phyloP scores from a whole-genome alignment of 2,797 vertebrate genomes.

The Acanthopagrus latus region DNA sequence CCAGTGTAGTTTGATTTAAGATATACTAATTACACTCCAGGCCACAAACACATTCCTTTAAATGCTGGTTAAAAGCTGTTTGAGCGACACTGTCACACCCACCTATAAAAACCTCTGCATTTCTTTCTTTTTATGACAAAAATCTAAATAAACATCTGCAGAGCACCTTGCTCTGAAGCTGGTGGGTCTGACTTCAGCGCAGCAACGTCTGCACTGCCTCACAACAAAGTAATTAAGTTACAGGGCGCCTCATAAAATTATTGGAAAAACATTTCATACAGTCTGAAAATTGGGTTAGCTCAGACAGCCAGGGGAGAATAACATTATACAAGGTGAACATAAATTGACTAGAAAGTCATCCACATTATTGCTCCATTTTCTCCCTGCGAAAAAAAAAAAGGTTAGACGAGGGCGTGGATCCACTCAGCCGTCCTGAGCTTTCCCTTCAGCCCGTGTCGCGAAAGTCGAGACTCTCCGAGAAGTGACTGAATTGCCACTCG shows the following conservation, averaged over 20 bases:
- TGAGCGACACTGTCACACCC: neutral
- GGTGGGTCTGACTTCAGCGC: neutral
- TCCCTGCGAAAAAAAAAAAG: conserved; percentile 8
- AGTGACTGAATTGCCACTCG: conserved; percentile 63
- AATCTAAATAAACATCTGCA: neutral
- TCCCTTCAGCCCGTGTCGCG: conserved; percentile 49
- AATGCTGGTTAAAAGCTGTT: conserved; percentile 1
- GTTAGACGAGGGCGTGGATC: conserved; percentile 14
- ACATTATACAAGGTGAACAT: conserved; percentile 53
- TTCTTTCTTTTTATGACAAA: neutral
- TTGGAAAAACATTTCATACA: conserved; percentile 31
- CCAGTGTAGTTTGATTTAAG: too few species aligned
- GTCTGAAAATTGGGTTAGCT: conserved; percentile 33
- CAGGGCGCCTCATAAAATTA: conserved; percentile 11
- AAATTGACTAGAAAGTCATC: conserved; percentile 36
- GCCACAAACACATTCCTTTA: conserved; percentile 4
- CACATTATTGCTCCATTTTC: conserved; percentile 19
- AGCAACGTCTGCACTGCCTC: conserved; percentile 29
- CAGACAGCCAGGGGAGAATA: conserved; percentile 21
- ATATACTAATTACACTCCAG: neutral
- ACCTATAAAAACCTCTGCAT: neutral
- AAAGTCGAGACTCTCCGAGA: conserved; percentile 46
- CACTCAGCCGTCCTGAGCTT: conserved; percentile 43
- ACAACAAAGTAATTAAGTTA: conserved; percentile 53
- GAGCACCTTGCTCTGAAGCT: conserved; percentile 4